Percentiles rank a stretch among this genome's conserved stretches.
phyloP scores from a whole-genome alignment of 2,113 vertebrate species.

The human region GRCh38 chr2:175447501-175448000 shows the following conservation, averaged over 20 bases:
- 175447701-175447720: neutral
- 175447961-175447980: constrained; percentile 48
- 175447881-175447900: neutral
- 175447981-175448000: neutral
- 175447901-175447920: neutral
- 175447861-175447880: constrained; percentile 14
- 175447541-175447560: neutral
- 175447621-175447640: neutral
- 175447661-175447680: neutral
- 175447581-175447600: no score
- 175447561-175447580: neutral
- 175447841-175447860: constrained; percentile 34
- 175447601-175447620: neutral
- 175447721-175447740: neutral
- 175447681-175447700: neutral
- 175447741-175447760: neutral
- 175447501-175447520: neutral
- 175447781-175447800: neutral
- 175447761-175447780: neutral
- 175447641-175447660: neutral
- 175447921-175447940: neutral
- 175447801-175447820: neutral
- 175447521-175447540: neutral
- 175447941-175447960: neutral
- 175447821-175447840: neutral